Evolutionary conservation across 2,888 invertebrate genomes (phyloP).

Genomic region (Rhabditoides inermis): DNA sequence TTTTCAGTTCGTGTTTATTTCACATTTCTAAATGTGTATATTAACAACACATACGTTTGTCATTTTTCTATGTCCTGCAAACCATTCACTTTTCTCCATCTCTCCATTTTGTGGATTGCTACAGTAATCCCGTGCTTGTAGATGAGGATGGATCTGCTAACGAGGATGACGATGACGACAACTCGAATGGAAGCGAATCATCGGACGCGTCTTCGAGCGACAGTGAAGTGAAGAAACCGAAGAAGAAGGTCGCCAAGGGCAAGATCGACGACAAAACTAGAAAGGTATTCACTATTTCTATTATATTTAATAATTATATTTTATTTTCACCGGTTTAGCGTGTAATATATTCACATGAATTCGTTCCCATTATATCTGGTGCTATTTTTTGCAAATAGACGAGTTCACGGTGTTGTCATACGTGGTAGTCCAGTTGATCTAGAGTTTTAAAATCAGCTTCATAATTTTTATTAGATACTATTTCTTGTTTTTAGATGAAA

Average conservation of each 20-base stretch:
- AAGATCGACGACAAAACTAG: conserved; percentile 24
- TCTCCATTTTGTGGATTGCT: neutral
- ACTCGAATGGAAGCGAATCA: conserved; percentile 14
- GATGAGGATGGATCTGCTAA: neutral
- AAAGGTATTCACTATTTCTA: conserved; percentile 10
- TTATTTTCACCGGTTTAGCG: neutral
- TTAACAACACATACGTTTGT: too few species aligned
- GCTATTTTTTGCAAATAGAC: too few species aligned
- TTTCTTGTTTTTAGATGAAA: too few species aligned
- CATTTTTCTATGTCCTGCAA: too few species aligned
- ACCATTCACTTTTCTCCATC: neutral
- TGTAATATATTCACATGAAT: too few species aligned
- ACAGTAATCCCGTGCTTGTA: neutral
- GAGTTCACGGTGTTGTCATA: too few species aligned
- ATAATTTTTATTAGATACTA: too few species aligned
- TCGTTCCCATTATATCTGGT: too few species aligned
- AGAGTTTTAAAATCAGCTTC: neutral
- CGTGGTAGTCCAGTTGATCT: too few species aligned
- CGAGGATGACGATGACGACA: conserved; percentile 16
- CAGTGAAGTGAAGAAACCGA: conserved; percentile 5
- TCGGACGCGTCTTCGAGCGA: conserved; percentile 5
- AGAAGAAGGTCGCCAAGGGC: conserved; percentile 6
- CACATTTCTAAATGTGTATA: too few species aligned
- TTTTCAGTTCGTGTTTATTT: too few species aligned
- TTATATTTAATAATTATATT: neutral